These are phyloP conservation scores for Apis dorsata DNA, from an alignment of 1,140 invertebrate species.

Conservation along the genomic window DNA sequence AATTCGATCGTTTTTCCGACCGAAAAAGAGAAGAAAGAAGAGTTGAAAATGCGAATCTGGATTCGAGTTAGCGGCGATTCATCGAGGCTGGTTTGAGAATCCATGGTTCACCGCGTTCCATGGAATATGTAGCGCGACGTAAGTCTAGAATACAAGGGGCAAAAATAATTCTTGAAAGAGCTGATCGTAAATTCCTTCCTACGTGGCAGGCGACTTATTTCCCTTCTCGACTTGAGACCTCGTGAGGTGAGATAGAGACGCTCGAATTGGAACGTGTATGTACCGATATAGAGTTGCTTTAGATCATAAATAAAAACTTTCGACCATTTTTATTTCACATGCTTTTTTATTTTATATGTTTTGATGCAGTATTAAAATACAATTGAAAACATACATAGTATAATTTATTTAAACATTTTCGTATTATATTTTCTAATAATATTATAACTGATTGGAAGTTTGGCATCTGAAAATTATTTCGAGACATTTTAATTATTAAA, in stretches of 20 bases:
- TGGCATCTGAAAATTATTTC: too few relatives aligned
- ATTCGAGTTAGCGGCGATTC: slow-evolving; percentile 15
- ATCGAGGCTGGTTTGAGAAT: slow-evolving; percentile 23
- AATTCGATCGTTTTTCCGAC: background rate
- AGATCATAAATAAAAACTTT: background rate
- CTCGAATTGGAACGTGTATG: background rate
- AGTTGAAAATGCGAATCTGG: background rate
- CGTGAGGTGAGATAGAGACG: background rate
- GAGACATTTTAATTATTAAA: too few relatives aligned
- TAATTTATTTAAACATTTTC: too few relatives aligned
- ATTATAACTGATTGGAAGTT: too few relatives aligned
- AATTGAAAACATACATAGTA: too few relatives aligned
- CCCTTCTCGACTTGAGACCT: background rate
- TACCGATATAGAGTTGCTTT: too few relatives aligned
- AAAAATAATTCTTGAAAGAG: slow-evolving; percentile 28
- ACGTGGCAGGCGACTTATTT: too few relatives aligned
- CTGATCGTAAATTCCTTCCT: slow-evolving; percentile 6
- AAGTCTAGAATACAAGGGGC: background rate
- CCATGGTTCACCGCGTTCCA: slow-evolving; percentile 5
- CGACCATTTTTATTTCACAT: background rate
- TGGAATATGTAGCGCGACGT: background rate
- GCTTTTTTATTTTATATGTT: too few relatives aligned
- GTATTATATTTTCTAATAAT: too few relatives aligned
- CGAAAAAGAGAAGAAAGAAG: too few relatives aligned
- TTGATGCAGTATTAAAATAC: background rate